These are phyloP conservation scores for Oreotrochilus melanogaster DNA, from an alignment of 2,113 vertebrate genomes.

Conservation along the genomic window DNA sequence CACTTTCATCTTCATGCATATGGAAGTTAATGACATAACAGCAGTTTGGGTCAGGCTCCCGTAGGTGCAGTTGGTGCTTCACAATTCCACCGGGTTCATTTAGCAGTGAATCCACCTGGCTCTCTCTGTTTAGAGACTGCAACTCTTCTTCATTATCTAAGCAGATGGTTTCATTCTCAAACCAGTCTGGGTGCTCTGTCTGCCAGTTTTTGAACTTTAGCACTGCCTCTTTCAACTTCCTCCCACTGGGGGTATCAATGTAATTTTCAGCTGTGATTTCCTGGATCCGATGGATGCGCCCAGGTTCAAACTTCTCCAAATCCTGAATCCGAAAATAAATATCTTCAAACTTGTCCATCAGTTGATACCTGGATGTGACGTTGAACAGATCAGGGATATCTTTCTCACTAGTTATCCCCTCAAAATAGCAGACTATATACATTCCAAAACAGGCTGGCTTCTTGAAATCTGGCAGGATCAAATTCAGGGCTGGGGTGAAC, in stretches of 20 bases:
- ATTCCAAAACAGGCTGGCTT: constrained; percentile 85
- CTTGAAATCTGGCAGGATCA: constrained; percentile 91
- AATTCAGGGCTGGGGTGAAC: constrained; percentile 88
- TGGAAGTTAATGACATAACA: constrained; percentile 34
- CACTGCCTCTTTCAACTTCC: constrained; percentile 83
- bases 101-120: constrained; percentile 23
- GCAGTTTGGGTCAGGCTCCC: constrained; percentile 39
- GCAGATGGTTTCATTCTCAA: constrained; percentile 81
- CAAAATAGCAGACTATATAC: constrained; percentile 94
- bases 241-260: constrained; percentile 79
- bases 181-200: constrained; percentile 86
- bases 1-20: background rate
- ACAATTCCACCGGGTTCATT: constrained; percentile 32
- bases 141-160: constrained; percentile 67
- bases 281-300: constrained; percentile 81
- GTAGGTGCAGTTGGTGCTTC: constrained; percentile 69
- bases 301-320: constrained; percentile 90
- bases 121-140: constrained; percentile 51
- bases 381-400: constrained; percentile 91
- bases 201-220: constrained; percentile 85
- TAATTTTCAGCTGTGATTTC: constrained; percentile 84
- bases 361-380: constrained; percentile 83
- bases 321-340: constrained; percentile 92
- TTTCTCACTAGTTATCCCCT: constrained; percentile 79
- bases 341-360: constrained; percentile 94